These are phyloP conservation scores for Bos taurus DNA, from an alignment of 2,113 vertebrate species.

Conservation along the genomic window ARS-UCD2.0 NC_037333.1:117138501-117139000, in stretches of 20 bases:
- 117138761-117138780: not conserved
- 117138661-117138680: not conserved
- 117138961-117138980: rapidly evolving
- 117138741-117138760: not conserved
- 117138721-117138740: not conserved
- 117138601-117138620: rapidly evolving
- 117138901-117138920: not conserved
- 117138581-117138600: not conserved
- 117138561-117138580: rapidly evolving
- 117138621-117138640: not conserved
- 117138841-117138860: not conserved
- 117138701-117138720: not conserved
- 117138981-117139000: rapidly evolving
- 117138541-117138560: rapidly evolving
- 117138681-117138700: not conserved
- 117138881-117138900: not conserved
- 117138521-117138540: no score
- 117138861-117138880: not conserved
- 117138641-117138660: rapidly evolving
- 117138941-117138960: rapidly evolving
- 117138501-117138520: rapidly evolving
- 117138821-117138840: not conserved
- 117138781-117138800: not conserved
- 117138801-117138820: not conserved
- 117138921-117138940: rapidly evolving